Percentiles rank a stretch among this genome's conserved stretches.
These are phyloP conservation scores for Danionella dracula DNA, from an alignment of 2,797 vertebrate species.

Conservation along the genomic window DNA sequence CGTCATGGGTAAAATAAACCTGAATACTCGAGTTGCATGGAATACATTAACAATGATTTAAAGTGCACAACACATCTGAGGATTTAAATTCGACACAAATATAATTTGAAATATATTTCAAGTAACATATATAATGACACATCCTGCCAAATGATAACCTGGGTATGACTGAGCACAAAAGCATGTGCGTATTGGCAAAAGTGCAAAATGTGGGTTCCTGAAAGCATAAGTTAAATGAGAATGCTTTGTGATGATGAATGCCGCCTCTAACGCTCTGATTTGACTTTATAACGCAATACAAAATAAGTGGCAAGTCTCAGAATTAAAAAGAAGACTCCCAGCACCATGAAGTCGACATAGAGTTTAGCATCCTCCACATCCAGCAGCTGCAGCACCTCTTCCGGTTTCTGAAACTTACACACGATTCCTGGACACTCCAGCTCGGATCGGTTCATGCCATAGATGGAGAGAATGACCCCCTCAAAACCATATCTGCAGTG, in stretches of 20 bases:
- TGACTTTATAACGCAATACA: slow-evolving; percentile 93
- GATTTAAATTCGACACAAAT: background rate
- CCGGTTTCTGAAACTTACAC: slow-evolving; percentile 90
- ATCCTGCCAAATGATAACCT: slow-evolving; percentile 13
- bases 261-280: slow-evolving; percentile 82
- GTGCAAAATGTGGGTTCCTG: background rate
- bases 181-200: slow-evolving; percentile 2
- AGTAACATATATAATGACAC: slow-evolving; percentile 14
- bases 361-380: slow-evolving; percentile 94
- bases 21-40: slow-evolving; percentile 33
- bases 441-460: slow-evolving; percentile 91
- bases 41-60: slow-evolving; percentile 38
- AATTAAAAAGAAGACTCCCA: slow-evolving; percentile 87
- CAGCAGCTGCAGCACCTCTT: slow-evolving; percentile 84
- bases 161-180: slow-evolving; percentile 13
- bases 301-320: slow-evolving; percentile 91
- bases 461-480: slow-evolving; percentile 93
- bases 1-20: slow-evolving; percentile 44
- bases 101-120: slow-evolving; percentile 16
- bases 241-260: background rate
- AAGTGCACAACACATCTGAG: background rate
- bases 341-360: slow-evolving; percentile 92
- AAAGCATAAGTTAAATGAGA: background rate
- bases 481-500: slow-evolving; percentile 90
- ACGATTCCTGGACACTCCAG: slow-evolving; percentile 78